Evolutionary conservation across 2,113 vertebrate genomes (phyloP), one percentile per base, ranked within the genome.

Genomic region (Sander lucioperca): DNA sequence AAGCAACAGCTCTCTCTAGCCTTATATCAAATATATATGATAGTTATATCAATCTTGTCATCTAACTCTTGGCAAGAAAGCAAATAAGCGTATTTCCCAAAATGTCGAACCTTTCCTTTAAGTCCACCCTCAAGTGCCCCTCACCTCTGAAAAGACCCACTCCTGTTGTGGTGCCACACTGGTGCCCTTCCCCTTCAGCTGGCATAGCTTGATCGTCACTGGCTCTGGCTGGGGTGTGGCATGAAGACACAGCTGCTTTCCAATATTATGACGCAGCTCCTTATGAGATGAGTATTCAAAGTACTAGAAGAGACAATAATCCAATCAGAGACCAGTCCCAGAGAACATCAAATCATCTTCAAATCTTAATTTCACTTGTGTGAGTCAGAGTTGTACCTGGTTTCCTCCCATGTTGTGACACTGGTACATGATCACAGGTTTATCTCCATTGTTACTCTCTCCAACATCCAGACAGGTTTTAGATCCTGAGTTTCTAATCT

Each of bases 341-440:
- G 23, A 12, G 16, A 62, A 12, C 33, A 36, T 23, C 3, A 23
- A 36, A 2, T 21, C 1, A 39, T 2, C 14, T 57, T 61, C 25
- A 58, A 13, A 33, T 45, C 59, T 0, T 13, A 51, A 64, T 59
- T 64, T 30, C 10, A 65, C 9, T 16, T 14, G 14, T 8, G 30
- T 66, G 6, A 64, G 16, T 62, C 16, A 48, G 23, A 51, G 21
- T 11, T 48, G 21, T 94, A 99, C 98, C 97, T 99, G 98, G 92
- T 99, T 99, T 77, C 98, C 98, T 8, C 98, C 98, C 94, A 99
- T 97, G 83, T 98, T 97, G 14, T 99, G 98, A 93, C 98, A 99
- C 1, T 80, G 23, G 80, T 99, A 99, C 97, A 98, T 96, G 91
- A 99, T 99, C 77, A 99, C 51, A 0, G 98, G 92, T 71, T 98